These are phyloP conservation scores for Brachionus plicatilis DNA, from an alignment of 1,140 invertebrate species.

Conservation along the genomic window DNA sequence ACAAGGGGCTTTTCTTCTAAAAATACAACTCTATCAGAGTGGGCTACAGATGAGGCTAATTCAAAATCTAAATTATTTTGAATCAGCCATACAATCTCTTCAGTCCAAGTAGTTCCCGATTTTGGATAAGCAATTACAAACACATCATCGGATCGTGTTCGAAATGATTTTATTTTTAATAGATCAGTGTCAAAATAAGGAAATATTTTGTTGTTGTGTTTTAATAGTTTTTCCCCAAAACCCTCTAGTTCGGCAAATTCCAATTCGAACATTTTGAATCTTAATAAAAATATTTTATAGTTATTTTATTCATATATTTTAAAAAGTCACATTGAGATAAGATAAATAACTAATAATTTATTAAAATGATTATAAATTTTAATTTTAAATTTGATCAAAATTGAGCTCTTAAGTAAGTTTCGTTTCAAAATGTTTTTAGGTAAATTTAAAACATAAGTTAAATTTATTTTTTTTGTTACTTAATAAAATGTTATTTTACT, in stretches of 20 bases:
- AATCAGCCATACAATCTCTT: conserved; percentile 6
- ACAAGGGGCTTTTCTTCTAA: background rate
- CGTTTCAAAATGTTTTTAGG: no score
- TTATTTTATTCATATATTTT: background rate
- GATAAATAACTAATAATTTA: no score
- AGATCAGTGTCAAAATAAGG: background rate
- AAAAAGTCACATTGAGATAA: no score
- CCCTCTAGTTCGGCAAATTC: background rate
- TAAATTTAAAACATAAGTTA: no score
- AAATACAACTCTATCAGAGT: conserved; percentile 11
- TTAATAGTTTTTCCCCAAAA: background rate
- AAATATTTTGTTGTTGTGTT: background rate
- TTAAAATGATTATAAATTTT: no score
- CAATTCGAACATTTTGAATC: background rate
- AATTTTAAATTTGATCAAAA: no score
- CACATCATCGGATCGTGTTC: background rate
- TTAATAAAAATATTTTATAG: background rate
- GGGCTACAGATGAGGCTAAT: background rate
- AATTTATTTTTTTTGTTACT: no score
- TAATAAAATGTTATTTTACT: no score
- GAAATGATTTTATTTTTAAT: background rate
- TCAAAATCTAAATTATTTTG: conserved; percentile 14
- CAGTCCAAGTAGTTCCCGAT: conserved; percentile 26
- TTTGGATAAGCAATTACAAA: conserved; percentile 5
- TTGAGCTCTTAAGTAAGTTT: no score